These are phyloP conservation scores for Pyrrhia umbra DNA, from an alignment of 2,888 invertebrate species.

Conservation along the genomic window DNA sequence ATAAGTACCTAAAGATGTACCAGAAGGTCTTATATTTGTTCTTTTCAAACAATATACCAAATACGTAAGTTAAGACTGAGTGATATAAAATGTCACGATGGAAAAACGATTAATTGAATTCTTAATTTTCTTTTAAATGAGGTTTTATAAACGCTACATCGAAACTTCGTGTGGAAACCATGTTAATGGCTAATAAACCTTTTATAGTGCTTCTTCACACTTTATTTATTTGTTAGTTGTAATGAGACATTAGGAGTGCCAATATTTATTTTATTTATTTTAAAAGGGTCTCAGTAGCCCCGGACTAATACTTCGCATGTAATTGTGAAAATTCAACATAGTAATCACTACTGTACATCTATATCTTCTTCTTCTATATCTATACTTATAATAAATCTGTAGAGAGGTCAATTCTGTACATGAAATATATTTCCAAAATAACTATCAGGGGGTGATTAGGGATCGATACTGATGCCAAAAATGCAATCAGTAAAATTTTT, in stretches of 20 bases:
- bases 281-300: not conserved
- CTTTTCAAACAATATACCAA: too few relatives aligned
- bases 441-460: too few relatives aligned
- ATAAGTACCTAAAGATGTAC: too few relatives aligned
- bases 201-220: slow-evolving; percentile 30
- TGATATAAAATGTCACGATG: slow-evolving; percentile 10
- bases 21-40: too few relatives aligned
- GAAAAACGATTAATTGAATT: slow-evolving; percentile 35
- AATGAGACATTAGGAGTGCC: slow-evolving; percentile 18
- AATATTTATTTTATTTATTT: slow-evolving; percentile 42
- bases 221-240: slow-evolving; percentile 34
- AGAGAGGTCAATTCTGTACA: too few relatives aligned
- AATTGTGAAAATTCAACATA: not conserved
- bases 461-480: too few relatives aligned
- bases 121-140: slow-evolving; percentile 29
- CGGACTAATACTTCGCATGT: not conserved
- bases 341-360: not conserved
- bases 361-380: too few relatives aligned
- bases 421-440: too few relatives aligned
- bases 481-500: too few relatives aligned
- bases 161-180: slow-evolving; percentile 25
- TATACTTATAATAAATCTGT: too few relatives aligned
- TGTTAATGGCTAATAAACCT: slow-evolving; percentile 49
- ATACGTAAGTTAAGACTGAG: not conserved
- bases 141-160: slow-evolving; percentile 32